Percentiles rank a stretch among this genome's conserved stretches.
These are phyloP conservation scores for Myathropa florea DNA, from an alignment of 2,888 invertebrate species.

Conservation along the genomic window DNA sequence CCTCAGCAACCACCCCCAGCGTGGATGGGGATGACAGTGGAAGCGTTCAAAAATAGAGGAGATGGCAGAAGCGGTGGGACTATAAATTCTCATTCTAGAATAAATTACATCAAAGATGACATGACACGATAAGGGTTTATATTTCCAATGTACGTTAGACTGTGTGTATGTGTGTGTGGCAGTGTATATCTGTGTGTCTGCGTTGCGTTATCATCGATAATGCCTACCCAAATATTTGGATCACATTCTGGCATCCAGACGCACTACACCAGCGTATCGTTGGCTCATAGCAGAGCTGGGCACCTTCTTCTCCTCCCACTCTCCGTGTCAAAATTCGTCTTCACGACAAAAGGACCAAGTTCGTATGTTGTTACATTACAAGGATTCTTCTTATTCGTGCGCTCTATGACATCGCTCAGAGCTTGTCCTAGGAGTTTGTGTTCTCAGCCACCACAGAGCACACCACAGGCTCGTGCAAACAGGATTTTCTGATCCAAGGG, in stretches of 20 bases:
- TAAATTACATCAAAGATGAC: slow-evolving; percentile 71
- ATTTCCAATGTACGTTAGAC: background rate
- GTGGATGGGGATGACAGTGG: slow-evolving; percentile 2
- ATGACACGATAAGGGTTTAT: slow-evolving; percentile 66
- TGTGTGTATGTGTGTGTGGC: slow-evolving; percentile 12
- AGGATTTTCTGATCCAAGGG: slow-evolving; percentile 38
- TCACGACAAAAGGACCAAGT: slow-evolving; percentile 47
- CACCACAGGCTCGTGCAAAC: slow-evolving; percentile 30
- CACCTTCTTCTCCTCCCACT: background rate
- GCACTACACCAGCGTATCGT: slow-evolving; percentile 20
- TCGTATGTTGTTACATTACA: slow-evolving; percentile 41
- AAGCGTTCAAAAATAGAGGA: slow-evolving; percentile 34
- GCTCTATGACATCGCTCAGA: background rate
- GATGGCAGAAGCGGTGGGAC: slow-evolving; percentile 39
- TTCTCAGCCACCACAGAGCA: slow-evolving; percentile 20
- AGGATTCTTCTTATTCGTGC: slow-evolving; percentile 3
- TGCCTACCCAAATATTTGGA: slow-evolving; percentile 69
- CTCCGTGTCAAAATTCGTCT: background rate
- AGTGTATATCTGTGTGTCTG: slow-evolving; percentile 10
- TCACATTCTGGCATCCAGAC: slow-evolving; percentile 52
- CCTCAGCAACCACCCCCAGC: background rate
- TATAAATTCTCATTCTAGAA: slow-evolving; percentile 68
- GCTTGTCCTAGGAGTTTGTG: slow-evolving; percentile 24
- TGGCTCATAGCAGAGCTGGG: background rate
- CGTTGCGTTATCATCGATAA: slow-evolving; percentile 53